phyloP scores from a whole-genome alignment of 2,797 vertebrate genomes.

The Gymnoscopelus braueri region DNA sequence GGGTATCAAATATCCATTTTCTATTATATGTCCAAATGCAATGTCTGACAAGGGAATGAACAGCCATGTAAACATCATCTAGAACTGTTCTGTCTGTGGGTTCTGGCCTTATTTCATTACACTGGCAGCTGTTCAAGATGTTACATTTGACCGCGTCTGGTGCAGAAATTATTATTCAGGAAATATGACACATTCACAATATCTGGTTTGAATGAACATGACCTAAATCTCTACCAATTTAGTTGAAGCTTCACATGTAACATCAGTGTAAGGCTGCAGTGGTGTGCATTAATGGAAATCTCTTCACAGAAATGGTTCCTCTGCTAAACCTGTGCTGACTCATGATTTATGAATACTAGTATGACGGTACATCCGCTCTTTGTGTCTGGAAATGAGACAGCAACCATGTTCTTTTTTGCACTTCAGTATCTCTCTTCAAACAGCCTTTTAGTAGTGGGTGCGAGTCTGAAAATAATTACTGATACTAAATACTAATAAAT shows the following conservation, averaged over 20 bases:
- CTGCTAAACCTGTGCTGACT: slow-evolving; percentile 59
- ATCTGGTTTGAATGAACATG: slow-evolving; percentile 13
- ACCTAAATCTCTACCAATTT: slow-evolving; percentile 47
- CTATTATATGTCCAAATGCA: too few species aligned
- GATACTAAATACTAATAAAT: too few species aligned
- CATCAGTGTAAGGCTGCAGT: slow-evolving; percentile 28
- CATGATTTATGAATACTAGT: slow-evolving; percentile 44
- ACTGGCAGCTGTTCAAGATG: too few species aligned
- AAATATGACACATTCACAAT: slow-evolving; percentile 19
- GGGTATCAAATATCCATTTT: too few species aligned
- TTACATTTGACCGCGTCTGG: background rate
- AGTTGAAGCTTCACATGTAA: slow-evolving; percentile 28
- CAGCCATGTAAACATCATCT: too few species aligned
- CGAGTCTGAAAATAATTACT: too few species aligned
- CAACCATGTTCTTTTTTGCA: slow-evolving; percentile 3
- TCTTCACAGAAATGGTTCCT: slow-evolving; percentile 46
- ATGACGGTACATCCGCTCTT: slow-evolving; percentile 55
- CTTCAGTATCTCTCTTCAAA: slow-evolving; percentile 10
- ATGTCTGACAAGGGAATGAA: too few species aligned
- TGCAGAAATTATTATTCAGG: slow-evolving; percentile 27
- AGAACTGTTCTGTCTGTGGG: too few species aligned
- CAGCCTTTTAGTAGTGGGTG: background rate
- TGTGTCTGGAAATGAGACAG: slow-evolving; percentile 41
- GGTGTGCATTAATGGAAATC: slow-evolving; percentile 54
- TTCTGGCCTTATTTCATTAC: too few species aligned